Evolutionary conservation across 2,113 vertebrate genomes (phyloP).

Genomic region (Ophthalmolycus amberensis): DNA sequence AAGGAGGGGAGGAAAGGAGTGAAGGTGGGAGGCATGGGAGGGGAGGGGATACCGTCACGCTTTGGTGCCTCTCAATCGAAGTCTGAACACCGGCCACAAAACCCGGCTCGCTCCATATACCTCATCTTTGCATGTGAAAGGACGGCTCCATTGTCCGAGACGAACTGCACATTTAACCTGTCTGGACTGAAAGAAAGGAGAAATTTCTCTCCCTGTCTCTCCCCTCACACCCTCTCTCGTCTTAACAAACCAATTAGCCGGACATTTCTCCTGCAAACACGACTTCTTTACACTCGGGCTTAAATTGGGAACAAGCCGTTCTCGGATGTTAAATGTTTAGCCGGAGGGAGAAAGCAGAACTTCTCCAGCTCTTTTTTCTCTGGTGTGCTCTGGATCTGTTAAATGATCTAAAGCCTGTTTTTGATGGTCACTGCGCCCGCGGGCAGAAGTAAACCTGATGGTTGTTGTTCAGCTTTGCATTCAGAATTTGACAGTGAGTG

Average conservation of each 20-base stretch:
- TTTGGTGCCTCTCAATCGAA: conserved; percentile 80
- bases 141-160: conserved; percentile 67
- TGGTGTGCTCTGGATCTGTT: conserved; percentile 20
- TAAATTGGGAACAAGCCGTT: conserved; percentile 45
- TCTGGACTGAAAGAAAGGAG: conserved; percentile 76
- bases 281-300: conserved; percentile 52
- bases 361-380: not conserved
- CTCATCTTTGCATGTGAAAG: conserved; percentile 83
- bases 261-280: conserved; percentile 63
- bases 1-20: conserved; percentile 33
- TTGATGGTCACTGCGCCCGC: conserved; percentile 1
- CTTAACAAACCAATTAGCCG: conserved; percentile 84
- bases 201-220: conserved; percentile 51
- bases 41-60: conserved; percentile 73
- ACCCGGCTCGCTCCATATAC: conserved; percentile 78
- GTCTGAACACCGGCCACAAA: conserved; percentile 75
- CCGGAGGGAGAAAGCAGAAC: conserved; percentile 28
- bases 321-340: conserved; percentile 38
- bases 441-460: not conserved
- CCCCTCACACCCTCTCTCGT: conserved; percentile 45
- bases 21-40: conserved; percentile 45
- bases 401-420: not conserved
- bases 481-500: not conserved
- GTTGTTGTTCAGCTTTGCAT: not conserved
- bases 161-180: conserved; percentile 85